Base-by-base conservation (phyloP, 2,797 vertebrate species). In the Manis pentadactyla region DNA sequence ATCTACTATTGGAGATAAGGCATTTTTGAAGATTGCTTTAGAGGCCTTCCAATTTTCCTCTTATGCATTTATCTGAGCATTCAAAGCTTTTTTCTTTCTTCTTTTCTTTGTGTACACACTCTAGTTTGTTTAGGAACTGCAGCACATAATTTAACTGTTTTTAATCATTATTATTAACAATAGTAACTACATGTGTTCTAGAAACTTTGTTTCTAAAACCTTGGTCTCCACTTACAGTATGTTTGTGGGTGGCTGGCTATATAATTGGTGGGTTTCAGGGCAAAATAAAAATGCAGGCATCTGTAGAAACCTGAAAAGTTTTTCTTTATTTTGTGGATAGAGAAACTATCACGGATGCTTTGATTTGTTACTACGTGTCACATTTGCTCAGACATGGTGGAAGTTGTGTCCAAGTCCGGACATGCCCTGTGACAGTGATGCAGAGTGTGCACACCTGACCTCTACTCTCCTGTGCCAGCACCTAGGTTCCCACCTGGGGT, bases 111-210 rank as follows among this genome's bases (percentile, higher is more conserved):
- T 61, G 1, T 57, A 39, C 3, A 64, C 9, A 12, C 27, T 46
- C 5, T 55, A 64, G 37, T 34, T 94, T 81, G 68, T 4, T 68
- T 74, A 95, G 68, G 69, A 93, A 86, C 19, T 31, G 7, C 7
- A 37, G 18, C 21, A 61, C 8, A 17, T 75, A 34, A 2, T 29
- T 86, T 37, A 49, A 0, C 42, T 77, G 14, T 39, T 86, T 66
- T 63, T 42, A 63, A 37, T 63, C n/a, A 49, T 46, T 31, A 49
- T 39, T 31, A 49, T 79, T 37, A 92, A 18, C 25, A 23, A 25
- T 15, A 77, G 19, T 13, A 68, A 68, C 25, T 31, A 55, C 10
- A 11, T 0, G 4, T 84, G 39, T 25, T 12, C 39, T 15, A 75
- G 42, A 27, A 1, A 27, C 17, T n/a, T 37, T 2, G 7, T 34